Evolutionary conservation across 2,113 vertebrate genomes (phyloP).

Genomic region (Nycticorax nycticorax): DNA sequence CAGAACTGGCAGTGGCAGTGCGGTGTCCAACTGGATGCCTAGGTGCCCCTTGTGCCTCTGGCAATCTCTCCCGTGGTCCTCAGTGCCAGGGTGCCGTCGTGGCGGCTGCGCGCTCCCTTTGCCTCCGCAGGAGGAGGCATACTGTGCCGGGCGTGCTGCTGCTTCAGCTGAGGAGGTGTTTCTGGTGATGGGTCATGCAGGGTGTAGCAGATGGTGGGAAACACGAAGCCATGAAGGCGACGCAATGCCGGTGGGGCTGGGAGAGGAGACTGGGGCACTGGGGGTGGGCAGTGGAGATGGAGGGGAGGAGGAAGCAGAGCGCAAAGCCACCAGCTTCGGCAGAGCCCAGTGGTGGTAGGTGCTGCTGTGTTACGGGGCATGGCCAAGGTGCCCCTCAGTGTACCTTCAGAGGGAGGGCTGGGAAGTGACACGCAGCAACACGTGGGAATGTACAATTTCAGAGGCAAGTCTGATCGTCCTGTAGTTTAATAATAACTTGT

Average conservation of each 20-base stretch:
- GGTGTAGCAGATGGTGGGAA: neutral
- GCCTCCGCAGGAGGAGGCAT: neutral
- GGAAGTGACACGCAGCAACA: neutral
- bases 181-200: neutral
- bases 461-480: rapidly evolving
- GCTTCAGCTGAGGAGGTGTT: neutral
- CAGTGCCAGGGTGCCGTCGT: neutral
- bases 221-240: neutral
- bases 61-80: neutral
- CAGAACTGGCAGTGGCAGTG: neutral
- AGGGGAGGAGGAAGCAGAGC: neutral
- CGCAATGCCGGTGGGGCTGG: neutral
- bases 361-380: neutral
- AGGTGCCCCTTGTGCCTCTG: neutral
- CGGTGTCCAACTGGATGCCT: neutral
- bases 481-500: neutral
- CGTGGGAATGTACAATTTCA: neutral
- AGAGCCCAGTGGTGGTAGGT: neutral
- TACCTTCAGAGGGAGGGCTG: neutral
- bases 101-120: neutral
- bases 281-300: neutral
- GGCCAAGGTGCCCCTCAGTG: neutral
- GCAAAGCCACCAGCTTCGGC: neutral
- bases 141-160: neutral
- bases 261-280: neutral